A percentile compares a stretch with the other conserved stretches of the same genome.
phyloP scores from a whole-genome alignment of 2,888 invertebrate genomes.

The Drosophila neotestacea region DNA sequence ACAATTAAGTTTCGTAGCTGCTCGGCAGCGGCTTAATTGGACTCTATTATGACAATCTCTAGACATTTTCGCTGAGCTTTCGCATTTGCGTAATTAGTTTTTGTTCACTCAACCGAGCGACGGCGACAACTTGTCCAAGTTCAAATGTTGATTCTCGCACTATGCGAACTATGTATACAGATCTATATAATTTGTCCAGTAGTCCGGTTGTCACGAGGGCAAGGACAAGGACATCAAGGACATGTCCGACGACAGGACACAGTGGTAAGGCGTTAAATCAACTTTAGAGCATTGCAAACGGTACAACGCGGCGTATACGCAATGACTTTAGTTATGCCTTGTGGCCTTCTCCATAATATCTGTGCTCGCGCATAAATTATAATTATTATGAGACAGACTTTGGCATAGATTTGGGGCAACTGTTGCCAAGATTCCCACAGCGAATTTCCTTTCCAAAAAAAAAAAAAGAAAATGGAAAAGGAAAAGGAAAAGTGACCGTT shows the following conservation, averaged over 20 bases:
- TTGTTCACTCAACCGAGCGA: conserved; percentile 32
- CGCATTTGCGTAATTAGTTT: conserved; percentile 52
- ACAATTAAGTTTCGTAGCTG: conserved; percentile 21
- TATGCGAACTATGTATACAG: conserved; percentile 13
- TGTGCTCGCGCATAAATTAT: conserved; percentile 75
- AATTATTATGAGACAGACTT: conserved; percentile 55
- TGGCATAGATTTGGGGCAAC: conserved; percentile 14
- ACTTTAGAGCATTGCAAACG: conserved; percentile 31
- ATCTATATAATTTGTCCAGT: conserved; percentile 19
- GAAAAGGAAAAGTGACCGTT: conserved; percentile 9
- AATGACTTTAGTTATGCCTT: conserved; percentile 18
- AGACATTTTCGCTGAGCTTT: conserved; percentile 13
- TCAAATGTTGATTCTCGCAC: conserved; percentile 23
- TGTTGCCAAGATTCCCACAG: conserved; percentile 4
- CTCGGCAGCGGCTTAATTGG: conserved; percentile 12
- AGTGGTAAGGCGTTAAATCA: conserved; percentile 53
- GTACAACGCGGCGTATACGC: conserved; percentile 38
- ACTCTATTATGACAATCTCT: conserved; percentile 20
- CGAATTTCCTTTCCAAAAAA: neutral
- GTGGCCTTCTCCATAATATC: conserved; percentile 17
- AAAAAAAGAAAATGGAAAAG: no score
- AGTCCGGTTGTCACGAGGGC: conserved; percentile 29
- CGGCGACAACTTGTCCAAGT: conserved; percentile 63
- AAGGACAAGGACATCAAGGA: conserved; percentile 19
- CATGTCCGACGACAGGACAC: conserved; percentile 13